Evolutionary conservation across 2,113 vertebrate species (phyloP).

Genomic region (Rhabdornis inornatus): DNA sequence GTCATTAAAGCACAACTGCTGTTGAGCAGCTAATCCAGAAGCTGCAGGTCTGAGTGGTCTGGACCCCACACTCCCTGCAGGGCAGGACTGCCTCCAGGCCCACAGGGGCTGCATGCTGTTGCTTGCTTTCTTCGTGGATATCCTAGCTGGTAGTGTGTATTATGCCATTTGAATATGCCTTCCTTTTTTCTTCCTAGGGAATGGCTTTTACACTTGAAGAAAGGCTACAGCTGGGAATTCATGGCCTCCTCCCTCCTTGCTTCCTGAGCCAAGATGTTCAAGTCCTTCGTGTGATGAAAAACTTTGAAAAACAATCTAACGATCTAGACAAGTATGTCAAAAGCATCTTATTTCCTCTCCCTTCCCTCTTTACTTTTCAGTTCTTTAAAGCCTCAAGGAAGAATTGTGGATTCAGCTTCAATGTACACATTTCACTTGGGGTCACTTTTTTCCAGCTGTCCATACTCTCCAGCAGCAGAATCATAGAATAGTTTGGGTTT

Average conservation of each 20-base stretch:
- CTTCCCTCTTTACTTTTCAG: not conserved
- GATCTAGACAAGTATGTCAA: slow-evolving; percentile 91
- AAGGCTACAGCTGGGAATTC: slow-evolving; percentile 92
- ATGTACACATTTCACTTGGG: not conserved
- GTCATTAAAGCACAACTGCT: not conserved
- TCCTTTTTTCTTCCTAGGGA: slow-evolving; percentile 75
- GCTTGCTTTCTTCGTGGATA: not conserved
- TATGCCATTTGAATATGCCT: not conserved
- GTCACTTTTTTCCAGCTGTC: not conserved
- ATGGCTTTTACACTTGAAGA: slow-evolving; percentile 97
- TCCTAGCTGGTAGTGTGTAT: not conserved
- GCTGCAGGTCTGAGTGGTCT: not conserved
- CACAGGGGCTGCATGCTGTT: not conserved
- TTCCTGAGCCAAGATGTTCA: slow-evolving; percentile 96
- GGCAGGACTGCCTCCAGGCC: not conserved
- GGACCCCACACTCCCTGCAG: rapidly evolving
- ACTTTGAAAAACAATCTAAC: slow-evolving; percentile 85
- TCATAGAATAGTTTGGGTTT: not conserved
- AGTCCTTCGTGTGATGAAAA: slow-evolving; percentile 91
- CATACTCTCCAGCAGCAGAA: not conserved
- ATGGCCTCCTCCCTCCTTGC: slow-evolving; percentile 93
- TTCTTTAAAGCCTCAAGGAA: not conserved
- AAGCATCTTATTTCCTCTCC: not conserved
- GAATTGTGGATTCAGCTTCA: not conserved
- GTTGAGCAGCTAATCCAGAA: not conserved